Conservation (phyloP, 2,888 invertebrate genomes). For the Salpingus planirostris region DNA sequence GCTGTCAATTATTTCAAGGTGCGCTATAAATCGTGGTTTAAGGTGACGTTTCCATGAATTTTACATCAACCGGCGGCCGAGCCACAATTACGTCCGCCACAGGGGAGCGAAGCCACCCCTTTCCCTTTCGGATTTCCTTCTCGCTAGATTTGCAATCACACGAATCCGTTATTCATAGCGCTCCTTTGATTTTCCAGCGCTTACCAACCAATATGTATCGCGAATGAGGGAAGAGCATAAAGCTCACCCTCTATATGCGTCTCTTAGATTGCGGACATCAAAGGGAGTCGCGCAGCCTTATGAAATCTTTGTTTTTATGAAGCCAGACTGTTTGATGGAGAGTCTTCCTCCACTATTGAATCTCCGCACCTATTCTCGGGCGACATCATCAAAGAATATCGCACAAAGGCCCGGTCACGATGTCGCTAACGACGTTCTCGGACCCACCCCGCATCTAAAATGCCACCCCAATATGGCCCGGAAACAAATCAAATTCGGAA, state of each 20-base stretch:
- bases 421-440: too few species aligned
- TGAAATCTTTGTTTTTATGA: slow-evolving; percentile 34
- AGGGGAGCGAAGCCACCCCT: slow-evolving; percentile 12
- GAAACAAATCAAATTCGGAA: too few species aligned
- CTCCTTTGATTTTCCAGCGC: slow-evolving; percentile 32
- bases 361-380: slow-evolving; percentile 14
- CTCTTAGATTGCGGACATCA: slow-evolving; percentile 30
- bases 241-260: slow-evolving; percentile 14
- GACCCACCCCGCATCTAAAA: too few species aligned
- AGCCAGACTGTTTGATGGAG: slow-evolving; percentile 21
- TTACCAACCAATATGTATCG: slow-evolving; percentile 32
- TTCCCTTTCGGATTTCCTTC: slow-evolving; percentile 14
- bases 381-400: slow-evolving; percentile 5
- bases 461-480: too few species aligned
- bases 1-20: slow-evolving; percentile 36
- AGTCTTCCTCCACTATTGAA: slow-evolving; percentile 20
- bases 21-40: slow-evolving; percentile 33
- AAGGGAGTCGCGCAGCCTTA: slow-evolving; percentile 26
- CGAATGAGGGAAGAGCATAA: slow-evolving; percentile 23
- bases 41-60: slow-evolving; percentile 37
- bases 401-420: too few species aligned
- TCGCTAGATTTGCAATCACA: slow-evolving; percentile 25
- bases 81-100: slow-evolving; percentile 31
- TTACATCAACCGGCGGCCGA: slow-evolving; percentile 32
- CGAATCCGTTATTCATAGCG: slow-evolving; percentile 28